Base-by-base conservation (phyloP, 2,888 invertebrate species). In the Myopa tessellatipennis region DNA sequence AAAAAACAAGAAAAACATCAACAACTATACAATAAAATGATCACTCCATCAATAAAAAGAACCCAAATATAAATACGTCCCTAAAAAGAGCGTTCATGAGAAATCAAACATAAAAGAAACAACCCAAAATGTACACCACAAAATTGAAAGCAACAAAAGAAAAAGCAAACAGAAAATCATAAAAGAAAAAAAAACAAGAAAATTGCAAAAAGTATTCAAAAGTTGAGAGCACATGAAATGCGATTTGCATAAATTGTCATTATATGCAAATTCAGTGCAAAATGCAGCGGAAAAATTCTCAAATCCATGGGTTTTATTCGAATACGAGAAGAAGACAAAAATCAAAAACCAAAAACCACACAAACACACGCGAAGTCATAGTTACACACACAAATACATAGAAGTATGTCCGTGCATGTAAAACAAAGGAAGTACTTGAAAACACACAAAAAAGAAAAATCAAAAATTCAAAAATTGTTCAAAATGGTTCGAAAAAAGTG, bases 241-340 rank as follows among this genome's bases (percentile, higher is more conserved):
- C 79, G 82, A 86, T 87, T 86, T 87, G 83, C 87, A 87, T 87
- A 86, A 87, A 87, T 87, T 85, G 85, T 82, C 84, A 84, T 84
- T 85, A 83, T 84, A 87, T 86, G 85, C 84, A 85, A 87, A 87
- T 87, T 82, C 81, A 78, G 77, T 77, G 77, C 65, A 63, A 79
- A 81, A 82, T 80, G 80, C 69, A 75, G 63, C 45, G 65, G 34
- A 63, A 74, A 79, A 70, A 70, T 45, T 61, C 72, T 10, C 61
- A 63, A 61, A 45, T 61, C 14, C 61, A 40, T 73, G 61, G 12
- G 45, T 73, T 61, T 10, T 34, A 73, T 73, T 55, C 10, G 45
- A 1, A 45, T 45, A 45, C 6, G 45, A 40, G 18, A 38, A 4
- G 45, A 68, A n/a, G 14, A 55, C 6, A n/a, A 55, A 14, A 4